Base-by-base conservation (phyloP, 2,113 vertebrate species). In the Mandrillus leucophaeus region DNA sequence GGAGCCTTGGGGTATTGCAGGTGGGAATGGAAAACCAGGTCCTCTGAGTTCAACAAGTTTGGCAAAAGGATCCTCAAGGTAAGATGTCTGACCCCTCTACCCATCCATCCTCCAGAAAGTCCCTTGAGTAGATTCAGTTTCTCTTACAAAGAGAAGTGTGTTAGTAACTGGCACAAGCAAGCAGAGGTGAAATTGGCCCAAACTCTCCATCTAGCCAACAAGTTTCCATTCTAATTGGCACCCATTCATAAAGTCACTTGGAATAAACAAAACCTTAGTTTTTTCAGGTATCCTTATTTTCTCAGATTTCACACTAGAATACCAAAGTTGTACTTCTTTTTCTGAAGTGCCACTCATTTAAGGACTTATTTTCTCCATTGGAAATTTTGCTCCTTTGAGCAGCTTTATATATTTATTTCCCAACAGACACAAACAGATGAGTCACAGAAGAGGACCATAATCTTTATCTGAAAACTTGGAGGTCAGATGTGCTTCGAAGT, bases 61-160 rank as follows among this genome's bases (percentile, higher is more conserved):
- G 72, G 90, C 86, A 81, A 92, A 95, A 90, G 32, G 18, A 80
- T 70, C 64, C 72, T 87, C 48, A 22, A 68, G 90, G 38, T 84
- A 83, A 96, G 89, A 52, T 79, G 90, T 88, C 78, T 20, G 45
- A 61, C n/a, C 50, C 10, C 23, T 93, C 80, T 55, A 30, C 32
- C 93, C 73, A n/a, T 3, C 52, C 59, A 64, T 32, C 35, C 59
- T 64, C 35, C 88, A 40, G 35, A 88, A 43, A 18, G 20, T 48
- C 80, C 90, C 92, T 38, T 81, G 70, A 61, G 79, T 40, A 4
- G 92, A 92, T 93, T 80, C n/a, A 1, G 20, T 86, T 86, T 79
- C 90, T 91, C 50, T 92, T 57, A 97, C 92, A 96, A 97, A 96
- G 93, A 93, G 40, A 90, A 66, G 85, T 70, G 48, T 96, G 93